Evolutionary conservation across 2,113 vertebrate species (phyloP).

Genomic region (Sterna hirundo): DNA sequence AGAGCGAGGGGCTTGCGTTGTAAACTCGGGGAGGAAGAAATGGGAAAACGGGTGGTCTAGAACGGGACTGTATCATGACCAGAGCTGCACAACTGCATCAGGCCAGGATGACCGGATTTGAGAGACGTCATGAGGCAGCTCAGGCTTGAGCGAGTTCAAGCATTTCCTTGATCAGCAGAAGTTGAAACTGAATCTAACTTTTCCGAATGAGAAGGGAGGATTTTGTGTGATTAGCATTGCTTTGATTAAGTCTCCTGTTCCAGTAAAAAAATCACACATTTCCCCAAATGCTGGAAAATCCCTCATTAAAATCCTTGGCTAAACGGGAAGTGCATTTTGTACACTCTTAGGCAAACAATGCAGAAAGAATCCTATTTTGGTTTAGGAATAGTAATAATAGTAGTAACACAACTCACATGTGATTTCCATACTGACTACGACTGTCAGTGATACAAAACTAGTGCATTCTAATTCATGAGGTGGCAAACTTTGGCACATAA

Average conservation of each 20-base stretch:
- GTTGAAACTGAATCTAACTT: not conserved
- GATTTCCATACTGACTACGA: not conserved
- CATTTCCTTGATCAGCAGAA: not conserved
- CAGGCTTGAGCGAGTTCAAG: not conserved
- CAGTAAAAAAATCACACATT: slow-evolving; percentile 20
- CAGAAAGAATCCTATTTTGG: not conserved
- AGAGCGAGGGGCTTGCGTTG: not conserved
- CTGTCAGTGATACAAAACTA: not conserved
- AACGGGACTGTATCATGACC: not conserved
- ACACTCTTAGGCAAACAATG: slow-evolving; percentile 11
- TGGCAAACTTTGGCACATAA: not conserved
- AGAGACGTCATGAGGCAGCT: not conserved
- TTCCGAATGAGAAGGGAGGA: not conserved
- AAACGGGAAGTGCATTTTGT: slow-evolving; percentile 35
- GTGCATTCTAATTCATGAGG: not conserved
- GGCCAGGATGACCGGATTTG: not conserved
- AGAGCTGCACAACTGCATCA: not conserved
- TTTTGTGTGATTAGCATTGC: not conserved
- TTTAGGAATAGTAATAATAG: not conserved
- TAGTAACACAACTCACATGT: not conserved
- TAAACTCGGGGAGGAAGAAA: not conserved
- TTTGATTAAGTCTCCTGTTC: not conserved
- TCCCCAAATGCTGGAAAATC: slow-evolving; percentile 57
- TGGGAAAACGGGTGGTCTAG: not conserved
- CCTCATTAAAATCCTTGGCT: not conserved